Conservation (phyloP, 2,888 invertebrate species). For the Rhamnusium bicolor region DNA sequence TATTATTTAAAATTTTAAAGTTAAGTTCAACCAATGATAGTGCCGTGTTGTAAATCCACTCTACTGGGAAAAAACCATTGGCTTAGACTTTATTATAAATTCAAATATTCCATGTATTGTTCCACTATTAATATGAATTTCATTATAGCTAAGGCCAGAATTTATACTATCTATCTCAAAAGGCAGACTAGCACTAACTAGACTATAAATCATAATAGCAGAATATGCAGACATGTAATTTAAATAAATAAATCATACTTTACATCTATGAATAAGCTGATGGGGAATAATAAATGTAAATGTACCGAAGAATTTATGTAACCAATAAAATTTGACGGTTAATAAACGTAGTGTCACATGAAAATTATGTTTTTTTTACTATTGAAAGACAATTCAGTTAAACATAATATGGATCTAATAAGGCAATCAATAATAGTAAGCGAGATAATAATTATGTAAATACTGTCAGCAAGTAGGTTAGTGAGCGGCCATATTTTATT, state of each 20-base stretch:
- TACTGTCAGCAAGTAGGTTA: slow-evolving; percentile 58
- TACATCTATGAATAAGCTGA: slow-evolving; percentile 56
- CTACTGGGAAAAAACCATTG: not conserved
- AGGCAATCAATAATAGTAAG: slow-evolving; percentile 32
- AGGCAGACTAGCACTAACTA: slow-evolving; percentile 43
- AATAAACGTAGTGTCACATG: slow-evolving; percentile 40
- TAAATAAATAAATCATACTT: slow-evolving; percentile 59
- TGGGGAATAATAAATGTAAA: slow-evolving; percentile 55
- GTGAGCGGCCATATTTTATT: slow-evolving; percentile 60
- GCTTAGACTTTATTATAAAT: not conserved
- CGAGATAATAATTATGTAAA: slow-evolving; percentile 34
- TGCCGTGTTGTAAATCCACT: not conserved
- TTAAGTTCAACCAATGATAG: not conserved
- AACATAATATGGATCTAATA: slow-evolving; percentile 28
- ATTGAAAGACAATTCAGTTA: slow-evolving; percentile 21
- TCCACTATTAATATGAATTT: slow-evolving; percentile 43
- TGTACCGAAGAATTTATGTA: slow-evolving; percentile 54
- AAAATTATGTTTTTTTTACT: not conserved
- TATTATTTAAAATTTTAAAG: too few species aligned
- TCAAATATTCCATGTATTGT: slow-evolving; percentile 19
- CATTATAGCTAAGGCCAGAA: slow-evolving; percentile 38
- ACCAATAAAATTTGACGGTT: slow-evolving; percentile 55
- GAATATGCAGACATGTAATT: slow-evolving; percentile 54
- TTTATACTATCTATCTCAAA: slow-evolving; percentile 43
- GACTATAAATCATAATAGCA: slow-evolving; percentile 50